phyloP scores from a whole-genome alignment of 64 coral and sea anemone species.

The Orbicella faveolata region DNA sequence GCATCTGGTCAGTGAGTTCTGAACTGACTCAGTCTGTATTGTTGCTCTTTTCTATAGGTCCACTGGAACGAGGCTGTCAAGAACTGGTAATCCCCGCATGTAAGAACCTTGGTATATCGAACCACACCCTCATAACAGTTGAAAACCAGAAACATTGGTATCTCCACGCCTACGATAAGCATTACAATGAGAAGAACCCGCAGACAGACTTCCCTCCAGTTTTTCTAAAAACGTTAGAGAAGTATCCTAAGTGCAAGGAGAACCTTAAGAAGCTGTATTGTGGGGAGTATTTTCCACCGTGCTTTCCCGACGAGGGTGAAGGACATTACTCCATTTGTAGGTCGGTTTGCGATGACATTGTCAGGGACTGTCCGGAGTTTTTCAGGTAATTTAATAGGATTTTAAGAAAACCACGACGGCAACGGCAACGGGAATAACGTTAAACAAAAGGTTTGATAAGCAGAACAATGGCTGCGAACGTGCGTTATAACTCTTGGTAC shows the following conservation, averaged over 20 bases:
- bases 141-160: background rate
- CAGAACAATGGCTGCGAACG: too few relatives aligned
- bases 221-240: background rate
- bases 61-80: conserved; percentile 9
- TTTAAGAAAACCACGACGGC: too few relatives aligned
- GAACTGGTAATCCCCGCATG: conserved; percentile 1
- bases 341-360: conserved; percentile 17
- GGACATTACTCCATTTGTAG: conserved; percentile 25
- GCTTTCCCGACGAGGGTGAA: conserved; percentile 20
- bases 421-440: too few relatives aligned
- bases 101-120: conserved; percentile 36
- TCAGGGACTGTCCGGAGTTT: background rate
- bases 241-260: conserved; percentile 25
- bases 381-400: conserved; percentile 1
- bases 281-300: conserved; percentile 51
- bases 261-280: conserved; percentile 41
- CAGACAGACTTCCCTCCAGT: background rate
- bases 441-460: too few relatives aligned
- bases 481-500: too few relatives aligned
- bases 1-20: background rate
- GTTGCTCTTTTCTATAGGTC: background rate
- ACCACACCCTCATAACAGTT: background rate
- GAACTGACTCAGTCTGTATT: background rate
- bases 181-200: background rate
- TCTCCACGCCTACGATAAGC: background rate